phyloP scores from a whole-genome alignment of 2,113 vertebrate species.

The Accipiter virgatus region DNA sequence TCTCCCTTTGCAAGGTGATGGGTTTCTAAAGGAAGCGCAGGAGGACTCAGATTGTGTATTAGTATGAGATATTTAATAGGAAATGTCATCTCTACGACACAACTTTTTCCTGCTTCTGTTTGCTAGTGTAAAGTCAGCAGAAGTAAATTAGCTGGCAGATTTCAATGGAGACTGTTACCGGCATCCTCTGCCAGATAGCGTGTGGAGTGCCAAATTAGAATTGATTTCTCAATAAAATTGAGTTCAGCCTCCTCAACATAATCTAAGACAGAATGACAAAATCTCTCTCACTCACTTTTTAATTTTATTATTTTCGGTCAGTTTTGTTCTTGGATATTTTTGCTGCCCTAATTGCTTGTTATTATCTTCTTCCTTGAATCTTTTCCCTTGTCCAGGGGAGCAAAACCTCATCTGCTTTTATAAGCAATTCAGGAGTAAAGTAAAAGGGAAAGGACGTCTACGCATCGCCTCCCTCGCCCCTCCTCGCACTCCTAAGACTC shows the following conservation, averaged over 20 bases:
- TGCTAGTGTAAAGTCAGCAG: constrained; percentile 61
- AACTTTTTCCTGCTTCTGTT: constrained; percentile 56
- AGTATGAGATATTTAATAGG: constrained; percentile 10
- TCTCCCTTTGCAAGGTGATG: constrained; percentile 26
- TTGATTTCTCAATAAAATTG: constrained; percentile 82
- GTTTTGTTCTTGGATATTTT: constrained; percentile 68
- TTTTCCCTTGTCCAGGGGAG: constrained; percentile 41
- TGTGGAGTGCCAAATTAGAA: constrained; percentile 76
- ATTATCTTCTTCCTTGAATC: constrained; percentile 39
- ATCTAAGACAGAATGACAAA: constrained; percentile 71
- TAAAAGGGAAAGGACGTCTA: not conserved
- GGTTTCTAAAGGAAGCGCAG: constrained; percentile 4
- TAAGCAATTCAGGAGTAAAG: not conserved
- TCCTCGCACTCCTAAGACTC: not conserved
- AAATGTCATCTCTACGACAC: constrained; percentile 1
- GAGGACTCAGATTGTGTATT: not conserved
- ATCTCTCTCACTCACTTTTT: constrained; percentile 56
- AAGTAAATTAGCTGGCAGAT: constrained; percentile 73
- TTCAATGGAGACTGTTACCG: constrained; percentile 68
- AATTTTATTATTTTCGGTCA: constrained; percentile 70
- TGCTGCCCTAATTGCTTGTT: constrained; percentile 31
- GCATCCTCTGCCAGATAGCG: constrained; percentile 68
- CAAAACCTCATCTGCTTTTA: constrained; percentile 9
- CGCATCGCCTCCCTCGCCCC: not conserved
- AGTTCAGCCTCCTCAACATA: constrained; percentile 73